Evolutionary conservation across 2,888 invertebrate species (phyloP).

Genomic region (Cloeon dipterum): DNA sequence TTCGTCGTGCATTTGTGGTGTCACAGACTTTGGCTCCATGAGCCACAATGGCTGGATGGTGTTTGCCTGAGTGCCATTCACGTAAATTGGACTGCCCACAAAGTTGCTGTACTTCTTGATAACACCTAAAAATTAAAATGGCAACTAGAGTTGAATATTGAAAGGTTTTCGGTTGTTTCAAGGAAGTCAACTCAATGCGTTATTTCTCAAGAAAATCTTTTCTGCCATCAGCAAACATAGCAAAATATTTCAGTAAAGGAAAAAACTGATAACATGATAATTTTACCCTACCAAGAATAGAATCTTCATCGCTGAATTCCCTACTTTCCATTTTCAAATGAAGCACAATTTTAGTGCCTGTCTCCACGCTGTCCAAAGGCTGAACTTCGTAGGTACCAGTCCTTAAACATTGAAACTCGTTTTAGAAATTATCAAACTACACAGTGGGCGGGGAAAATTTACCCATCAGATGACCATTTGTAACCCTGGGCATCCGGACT

Average conservation of each 20-base stretch:
- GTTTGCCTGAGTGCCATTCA: slow-evolving; percentile 78
- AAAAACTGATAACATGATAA: background rate
- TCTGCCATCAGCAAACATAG: too few relatives aligned
- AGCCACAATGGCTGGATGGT: slow-evolving; percentile 83
- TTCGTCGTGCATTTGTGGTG: slow-evolving; percentile 65
- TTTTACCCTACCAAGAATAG: slow-evolving; percentile 36
- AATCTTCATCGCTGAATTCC: slow-evolving; percentile 71
- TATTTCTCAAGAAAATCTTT: too few relatives aligned
- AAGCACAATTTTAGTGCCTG: slow-evolving; percentile 83
- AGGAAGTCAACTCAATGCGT: too few relatives aligned
- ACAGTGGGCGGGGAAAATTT: slow-evolving; percentile 11
- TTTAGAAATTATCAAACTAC: too few relatives aligned
- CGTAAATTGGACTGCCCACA: slow-evolving; percentile 74
- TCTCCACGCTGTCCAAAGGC: slow-evolving; percentile 57
- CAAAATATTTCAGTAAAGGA: too few relatives aligned
- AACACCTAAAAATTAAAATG: slow-evolving; percentile 29
- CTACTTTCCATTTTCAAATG: slow-evolving; percentile 71
- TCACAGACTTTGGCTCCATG: slow-evolving; percentile 71
- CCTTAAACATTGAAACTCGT: slow-evolving; percentile 20
- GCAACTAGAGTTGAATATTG: slow-evolving; percentile 1
- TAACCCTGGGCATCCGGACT: slow-evolving; percentile 40
- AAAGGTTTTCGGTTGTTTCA: too few relatives aligned
- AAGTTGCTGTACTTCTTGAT: slow-evolving; percentile 95
- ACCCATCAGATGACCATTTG: slow-evolving; percentile 86
- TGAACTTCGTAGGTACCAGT: slow-evolving; percentile 75